Base-by-base conservation (phyloP, 1,140 invertebrate species). In the Meteorus sp. region DNA sequence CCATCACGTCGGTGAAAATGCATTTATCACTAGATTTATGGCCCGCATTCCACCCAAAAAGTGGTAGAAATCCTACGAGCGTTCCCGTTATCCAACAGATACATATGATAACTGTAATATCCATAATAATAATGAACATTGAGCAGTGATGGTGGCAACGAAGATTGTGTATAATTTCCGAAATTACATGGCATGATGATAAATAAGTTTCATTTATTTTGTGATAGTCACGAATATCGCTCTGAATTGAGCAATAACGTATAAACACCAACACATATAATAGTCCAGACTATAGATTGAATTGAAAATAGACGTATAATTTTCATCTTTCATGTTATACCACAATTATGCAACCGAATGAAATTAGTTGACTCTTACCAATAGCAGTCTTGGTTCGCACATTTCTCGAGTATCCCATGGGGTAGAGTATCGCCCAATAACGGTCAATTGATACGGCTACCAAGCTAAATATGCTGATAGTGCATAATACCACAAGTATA, bases 391-490 rank as follows among this genome's bases (percentile, higher is more conserved):
- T 90, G 2, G 90, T 91, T 19, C 89, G 85, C 54, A 94, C 92
- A 71, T 90, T 92, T 58, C 90, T 84, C 0, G 92, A 92, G 74
- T 95, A 96, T 57, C 88, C 88, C 87, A 96, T 90, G 0, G 93
- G 93, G 76, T 93, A 85, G 0, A 95, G 82, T 59, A 95, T 95
- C 9, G 93, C 93, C 92, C 92, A 94, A 74, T 94, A 95, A 35
- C 93, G 84, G 81, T 96, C 93, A 54, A 95, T 85, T 15, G 91
- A 93, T 2, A 96, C 93, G 2, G 92, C 93, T 1, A 96, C 90
- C 65, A 96, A 77, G 72, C 91, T 93, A 70, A 96, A 92, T 61
- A 96, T 96, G 64, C 92, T 94, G 64, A 93, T 92, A 27, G 93
- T 95, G 69, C 93, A 96, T 20, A 95, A 80, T 35, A 95, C 89